phyloP scores from a whole-genome alignment of 2,888 invertebrate genomes.

The Leptura quadrifasciata region DNA sequence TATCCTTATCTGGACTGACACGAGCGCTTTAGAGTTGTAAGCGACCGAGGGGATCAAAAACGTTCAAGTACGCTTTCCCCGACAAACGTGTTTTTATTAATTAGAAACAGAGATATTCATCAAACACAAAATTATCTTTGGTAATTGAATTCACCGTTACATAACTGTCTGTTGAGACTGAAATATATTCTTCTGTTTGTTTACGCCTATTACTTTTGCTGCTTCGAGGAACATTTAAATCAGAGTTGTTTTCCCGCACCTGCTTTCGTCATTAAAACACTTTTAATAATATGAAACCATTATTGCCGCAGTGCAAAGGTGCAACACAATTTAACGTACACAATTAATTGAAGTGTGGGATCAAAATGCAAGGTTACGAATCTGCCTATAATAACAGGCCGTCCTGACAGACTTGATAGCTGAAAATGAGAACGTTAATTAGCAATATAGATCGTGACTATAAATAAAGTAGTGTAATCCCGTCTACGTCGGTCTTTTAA shows the following conservation, averaged over 20 bases:
- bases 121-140: background rate
- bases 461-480: conserved; percentile 73
- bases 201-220: background rate
- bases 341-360: conserved; percentile 49
- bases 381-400: conserved; percentile 62
- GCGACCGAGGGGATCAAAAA: background rate
- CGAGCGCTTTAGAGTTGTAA: background rate
- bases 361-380: conserved; percentile 45
- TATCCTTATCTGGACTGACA: background rate
- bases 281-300: conserved; percentile 8
- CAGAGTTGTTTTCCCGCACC: background rate
- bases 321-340: conserved; percentile 29
- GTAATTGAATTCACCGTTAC: conserved; percentile 8
- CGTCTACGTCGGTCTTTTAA: conserved; percentile 72
- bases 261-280: conserved; percentile 2
- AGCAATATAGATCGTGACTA: conserved; percentile 74
- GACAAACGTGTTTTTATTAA: background rate
- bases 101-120: background rate
- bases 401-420: conserved; percentile 69
- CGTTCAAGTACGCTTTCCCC: background rate
- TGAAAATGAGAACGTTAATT: conserved; percentile 73
- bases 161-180: background rate
- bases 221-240: conserved; percentile 3
- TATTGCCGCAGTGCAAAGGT: conserved; percentile 4
- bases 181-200: background rate